A percentile compares a stretch with the other conserved stretches of the same genome.
Evolutionary conservation across 2,888 invertebrate species (phyloP).

Genomic region (Bibio marci): DNA sequence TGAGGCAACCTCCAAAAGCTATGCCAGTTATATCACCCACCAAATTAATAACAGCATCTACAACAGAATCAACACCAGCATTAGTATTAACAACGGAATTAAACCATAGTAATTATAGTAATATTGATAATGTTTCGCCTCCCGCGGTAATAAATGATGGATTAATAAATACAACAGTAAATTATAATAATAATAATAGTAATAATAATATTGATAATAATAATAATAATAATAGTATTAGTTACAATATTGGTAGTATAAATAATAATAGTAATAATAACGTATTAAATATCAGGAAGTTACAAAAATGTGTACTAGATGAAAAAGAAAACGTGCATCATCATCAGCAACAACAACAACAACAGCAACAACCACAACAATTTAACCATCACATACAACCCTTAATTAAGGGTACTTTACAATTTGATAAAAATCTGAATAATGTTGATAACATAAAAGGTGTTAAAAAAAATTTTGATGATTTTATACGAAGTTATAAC

Average conservation of each 20-base stretch:
- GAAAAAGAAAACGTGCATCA: not conserved
- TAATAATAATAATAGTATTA: conserved; percentile 8
- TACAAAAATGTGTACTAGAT: not conserved
- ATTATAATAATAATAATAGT: not conserved
- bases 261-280: no score
- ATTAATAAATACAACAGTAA: not conserved
- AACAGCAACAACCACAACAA: conserved; percentile 6
- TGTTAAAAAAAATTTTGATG: not conserved
- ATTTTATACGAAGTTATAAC: conserved; percentile 2
- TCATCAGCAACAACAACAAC: conserved; percentile 7
- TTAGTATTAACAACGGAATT: no score
- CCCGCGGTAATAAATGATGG: conserved; percentile 1
- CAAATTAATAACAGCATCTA: not conserved
- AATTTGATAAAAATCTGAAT: no score
- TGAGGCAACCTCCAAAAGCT: not conserved
- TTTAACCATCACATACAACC: no score
- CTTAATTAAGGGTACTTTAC: no score
- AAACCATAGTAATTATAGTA: no score
- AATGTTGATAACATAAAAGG: no score
- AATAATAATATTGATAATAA: conserved; percentile 7
- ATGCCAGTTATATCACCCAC: not conserved
- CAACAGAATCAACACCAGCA: not conserved
- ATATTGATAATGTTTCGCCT: conserved; percentile 1
- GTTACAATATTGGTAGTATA: no score
- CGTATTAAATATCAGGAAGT: no score